phyloP scores from a whole-genome alignment of 2,888 invertebrate species.

The Pasiphila rectangulata region DNA sequence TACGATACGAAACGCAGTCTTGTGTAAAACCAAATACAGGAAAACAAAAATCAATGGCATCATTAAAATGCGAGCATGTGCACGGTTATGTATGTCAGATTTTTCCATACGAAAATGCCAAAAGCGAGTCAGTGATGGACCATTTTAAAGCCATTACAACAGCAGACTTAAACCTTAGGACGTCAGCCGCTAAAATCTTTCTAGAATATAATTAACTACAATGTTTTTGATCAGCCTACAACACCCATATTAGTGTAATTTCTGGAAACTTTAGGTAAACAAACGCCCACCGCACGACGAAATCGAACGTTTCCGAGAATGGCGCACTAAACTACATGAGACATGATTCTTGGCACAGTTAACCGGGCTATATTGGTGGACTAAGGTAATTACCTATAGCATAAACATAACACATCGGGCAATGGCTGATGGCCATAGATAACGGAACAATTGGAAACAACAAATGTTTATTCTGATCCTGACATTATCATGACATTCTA shows the following conservation, averaged over 20 bases:
- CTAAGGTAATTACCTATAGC: not conserved
- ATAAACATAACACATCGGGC: not conserved
- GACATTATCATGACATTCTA: no score
- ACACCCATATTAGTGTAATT: conserved; percentile 6
- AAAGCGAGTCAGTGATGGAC: no score
- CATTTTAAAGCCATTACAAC: no score
- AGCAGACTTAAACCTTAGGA: no score
- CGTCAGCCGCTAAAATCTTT: not conserved
- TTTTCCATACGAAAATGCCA: no score
- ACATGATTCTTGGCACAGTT: conserved; percentile 8
- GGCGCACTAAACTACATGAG: conserved; percentile 5
- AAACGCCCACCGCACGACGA: conserved; percentile 14
- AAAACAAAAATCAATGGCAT: no score
- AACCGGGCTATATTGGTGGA: not conserved
- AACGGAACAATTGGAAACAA: not conserved
- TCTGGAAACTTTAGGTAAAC: conserved; percentile 15
- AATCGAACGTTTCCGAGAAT: conserved; percentile 14
- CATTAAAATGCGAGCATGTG: no score
- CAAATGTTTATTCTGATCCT: no score
- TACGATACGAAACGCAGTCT: no score
- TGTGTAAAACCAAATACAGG: no score
- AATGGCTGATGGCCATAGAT: not conserved
- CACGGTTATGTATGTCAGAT: no score
- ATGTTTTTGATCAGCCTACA: conserved; percentile 3
- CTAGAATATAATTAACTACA: conserved; percentile 1